phyloP scores from a whole-genome alignment of 2,113 vertebrate species.

The Mustela lutreola region DNA sequence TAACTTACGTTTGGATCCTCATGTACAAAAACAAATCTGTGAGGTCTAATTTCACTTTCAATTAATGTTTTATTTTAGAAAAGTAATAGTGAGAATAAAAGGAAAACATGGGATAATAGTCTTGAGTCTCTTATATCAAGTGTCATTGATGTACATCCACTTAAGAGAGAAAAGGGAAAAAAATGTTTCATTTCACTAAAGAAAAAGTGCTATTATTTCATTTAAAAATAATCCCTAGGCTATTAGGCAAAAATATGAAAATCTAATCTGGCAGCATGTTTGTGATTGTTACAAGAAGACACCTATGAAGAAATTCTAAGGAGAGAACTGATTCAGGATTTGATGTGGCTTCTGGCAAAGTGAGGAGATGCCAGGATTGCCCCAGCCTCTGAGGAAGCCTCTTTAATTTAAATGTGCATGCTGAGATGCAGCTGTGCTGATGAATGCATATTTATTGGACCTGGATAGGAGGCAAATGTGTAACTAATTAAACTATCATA shows the following conservation, averaged over 20 bases:
- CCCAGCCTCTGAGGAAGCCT: constrained; percentile 87
- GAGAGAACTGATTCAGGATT: constrained; percentile 84
- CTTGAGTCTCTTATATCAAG: not conserved
- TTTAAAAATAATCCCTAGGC: constrained; percentile 41
- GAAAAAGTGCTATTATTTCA: not conserved
- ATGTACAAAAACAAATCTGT: not conserved
- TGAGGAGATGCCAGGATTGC: constrained; percentile 84
- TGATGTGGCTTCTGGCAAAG: constrained; percentile 86
- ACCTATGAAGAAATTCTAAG: constrained; percentile 78
- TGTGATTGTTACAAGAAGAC: constrained; percentile 64
- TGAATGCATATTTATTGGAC: constrained; percentile 89
- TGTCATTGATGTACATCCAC: not conserved
- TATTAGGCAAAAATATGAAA: not conserved
- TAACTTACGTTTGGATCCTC: not conserved
- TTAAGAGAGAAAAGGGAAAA: not conserved
- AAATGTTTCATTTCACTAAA: constrained; percentile 11
- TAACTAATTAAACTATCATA: constrained; percentile 87
- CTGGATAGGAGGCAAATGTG: constrained; percentile 87
- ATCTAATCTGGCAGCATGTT: constrained; percentile 66
- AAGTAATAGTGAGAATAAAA: constrained; percentile 23
- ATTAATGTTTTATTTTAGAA: constrained; percentile 23
- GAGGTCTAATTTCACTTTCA: constrained; percentile 31
- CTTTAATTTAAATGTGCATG: constrained; percentile 88
- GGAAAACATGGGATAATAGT: not conserved
- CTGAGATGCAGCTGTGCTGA: constrained; percentile 89